phyloP scores from a whole-genome alignment of 2,888 invertebrate genomes.

The Xestobium rufovillosum region DNA sequence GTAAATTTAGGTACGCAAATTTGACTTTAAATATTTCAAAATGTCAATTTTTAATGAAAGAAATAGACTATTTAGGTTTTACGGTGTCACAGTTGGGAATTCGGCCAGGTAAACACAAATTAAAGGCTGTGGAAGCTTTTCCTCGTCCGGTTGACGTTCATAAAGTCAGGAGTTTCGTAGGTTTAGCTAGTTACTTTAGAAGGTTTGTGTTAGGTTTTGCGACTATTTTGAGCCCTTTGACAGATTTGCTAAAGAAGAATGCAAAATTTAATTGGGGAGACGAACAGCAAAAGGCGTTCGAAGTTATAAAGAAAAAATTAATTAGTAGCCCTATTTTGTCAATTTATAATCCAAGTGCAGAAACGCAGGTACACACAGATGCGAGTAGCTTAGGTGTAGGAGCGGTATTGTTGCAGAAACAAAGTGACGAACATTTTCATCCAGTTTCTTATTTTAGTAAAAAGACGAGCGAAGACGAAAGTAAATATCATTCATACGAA shows the following conservation, averaged over 20 bases:
- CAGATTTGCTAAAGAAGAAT: slow-evolving; percentile 5
- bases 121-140: too few relatives aligned
- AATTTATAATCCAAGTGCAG: slow-evolving; percentile 9
- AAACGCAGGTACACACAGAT: slow-evolving; percentile 17
- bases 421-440: slow-evolving; percentile 9
- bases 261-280: slow-evolving; percentile 1
- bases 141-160: too few relatives aligned
- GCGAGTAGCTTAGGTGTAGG: slow-evolving; percentile 9
- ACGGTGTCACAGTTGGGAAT: too few relatives aligned
- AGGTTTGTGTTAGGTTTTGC: slow-evolving; percentile 7
- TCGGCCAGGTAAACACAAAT: too few relatives aligned
- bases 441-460: slow-evolving; percentile 14
- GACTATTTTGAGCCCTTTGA: not conserved
- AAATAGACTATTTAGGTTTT: too few relatives aligned
- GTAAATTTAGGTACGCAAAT: too few relatives aligned
- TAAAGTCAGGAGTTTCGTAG: too few relatives aligned
- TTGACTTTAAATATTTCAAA: too few relatives aligned
- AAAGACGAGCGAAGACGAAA: slow-evolving; percentile 13
- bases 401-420: slow-evolving; percentile 11
- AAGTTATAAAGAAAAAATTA: slow-evolving; percentile 6
- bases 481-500: slow-evolving; percentile 12
- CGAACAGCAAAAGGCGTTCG: slow-evolving; percentile 5
- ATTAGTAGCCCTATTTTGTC: slow-evolving; percentile 8
- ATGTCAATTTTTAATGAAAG: too few relatives aligned
- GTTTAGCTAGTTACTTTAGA: too few relatives aligned